Percentiles rank a stretch among this genome's conserved stretches.
Evolutionary conservation across 1,140 invertebrate species (phyloP).

Genomic region (Drosophila pallidifrons): DNA sequence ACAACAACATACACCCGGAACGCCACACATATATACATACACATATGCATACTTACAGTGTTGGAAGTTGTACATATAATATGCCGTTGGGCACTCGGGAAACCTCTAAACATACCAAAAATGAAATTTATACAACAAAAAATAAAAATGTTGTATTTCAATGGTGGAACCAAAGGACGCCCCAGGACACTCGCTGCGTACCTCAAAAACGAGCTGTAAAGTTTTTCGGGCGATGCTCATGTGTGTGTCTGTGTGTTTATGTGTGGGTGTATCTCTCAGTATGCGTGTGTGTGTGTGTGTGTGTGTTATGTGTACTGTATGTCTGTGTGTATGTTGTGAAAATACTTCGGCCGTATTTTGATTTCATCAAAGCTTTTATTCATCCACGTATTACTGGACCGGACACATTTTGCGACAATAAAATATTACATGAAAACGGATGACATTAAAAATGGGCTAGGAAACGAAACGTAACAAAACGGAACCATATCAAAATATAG

Average conservation of each 20-base stretch:
- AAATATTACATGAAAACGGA: constrained; percentile 41
- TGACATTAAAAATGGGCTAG: constrained; percentile 48
- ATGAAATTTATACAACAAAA: constrained; percentile 81
- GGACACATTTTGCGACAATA: constrained; percentile 65
- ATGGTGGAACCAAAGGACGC: constrained; percentile 65
- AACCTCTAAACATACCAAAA: constrained; percentile 82
- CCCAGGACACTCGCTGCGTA: constrained; percentile 71
- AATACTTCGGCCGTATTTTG: constrained; percentile 77
- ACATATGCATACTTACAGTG: constrained; percentile 66
- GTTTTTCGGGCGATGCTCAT: constrained; percentile 41
- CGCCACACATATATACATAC: constrained; percentile 12
- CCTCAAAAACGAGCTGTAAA: constrained; percentile 81
- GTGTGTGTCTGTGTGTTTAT: constrained; percentile 5
- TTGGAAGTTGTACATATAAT: constrained; percentile 82
- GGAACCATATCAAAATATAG: background rate
- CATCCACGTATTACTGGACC: constrained; percentile 63
- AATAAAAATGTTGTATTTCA: constrained; percentile 49
- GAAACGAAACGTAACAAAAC: constrained; percentile 9
- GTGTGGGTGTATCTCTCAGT: constrained; percentile 14
- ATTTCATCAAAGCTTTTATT: constrained; percentile 77
- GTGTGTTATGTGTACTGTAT: constrained; percentile 16
- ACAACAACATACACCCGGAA: constrained; percentile 23
- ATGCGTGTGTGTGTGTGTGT: constrained; percentile 18
- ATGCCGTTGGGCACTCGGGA: constrained; percentile 65
- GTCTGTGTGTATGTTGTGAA: constrained; percentile 55